Conservation (phyloP, 2,888 invertebrate genomes). For the Papilio demoleus region DNA sequence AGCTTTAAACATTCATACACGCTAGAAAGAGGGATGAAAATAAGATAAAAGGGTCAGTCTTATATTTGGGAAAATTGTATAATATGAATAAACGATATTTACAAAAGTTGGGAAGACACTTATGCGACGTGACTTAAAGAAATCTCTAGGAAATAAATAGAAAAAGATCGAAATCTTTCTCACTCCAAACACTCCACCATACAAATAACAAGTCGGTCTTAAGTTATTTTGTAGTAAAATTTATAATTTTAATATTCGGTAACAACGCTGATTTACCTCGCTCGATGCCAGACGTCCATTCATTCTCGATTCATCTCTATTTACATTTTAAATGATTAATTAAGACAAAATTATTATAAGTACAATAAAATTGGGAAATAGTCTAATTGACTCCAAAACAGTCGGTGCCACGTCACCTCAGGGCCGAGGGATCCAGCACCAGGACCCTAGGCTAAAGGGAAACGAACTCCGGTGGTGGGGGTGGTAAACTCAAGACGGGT, state of each 20-base stretch:
- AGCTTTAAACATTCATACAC: conserved; percentile 66
- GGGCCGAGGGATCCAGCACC: conserved; percentile 76
- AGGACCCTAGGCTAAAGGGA: conserved; percentile 79
- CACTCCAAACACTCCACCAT: conserved; percentile 65
- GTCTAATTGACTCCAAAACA: conserved; percentile 77
- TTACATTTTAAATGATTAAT: conserved; percentile 69
- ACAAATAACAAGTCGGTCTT: conserved; percentile 70
- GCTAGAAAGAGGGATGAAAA: conserved; percentile 77
- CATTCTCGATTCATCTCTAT: conserved; percentile 63
- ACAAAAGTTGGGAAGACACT: conserved; percentile 82
- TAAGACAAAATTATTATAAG: conserved; percentile 67
- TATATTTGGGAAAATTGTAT: conserved; percentile 83
- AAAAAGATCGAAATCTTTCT: conserved; percentile 57
- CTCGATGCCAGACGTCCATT: conserved; percentile 70
- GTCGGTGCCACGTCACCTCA: conserved; percentile 80
- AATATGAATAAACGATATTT: conserved; percentile 77
- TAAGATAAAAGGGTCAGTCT: conserved; percentile 83
- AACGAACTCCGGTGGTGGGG: conserved; percentile 82
- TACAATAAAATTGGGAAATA: conserved; percentile 73
- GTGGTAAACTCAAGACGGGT: conserved; percentile 78
- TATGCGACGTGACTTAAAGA: conserved; percentile 67
- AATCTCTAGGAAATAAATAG: conserved; percentile 69
- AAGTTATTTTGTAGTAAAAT: conserved; percentile 57
- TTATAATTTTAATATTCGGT: conserved; percentile 67
- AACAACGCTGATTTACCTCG: conserved; percentile 79